Evolutionary conservation across 1,140 invertebrate genomes (phyloP).

Genomic region (Brachionus angularis): DNA sequence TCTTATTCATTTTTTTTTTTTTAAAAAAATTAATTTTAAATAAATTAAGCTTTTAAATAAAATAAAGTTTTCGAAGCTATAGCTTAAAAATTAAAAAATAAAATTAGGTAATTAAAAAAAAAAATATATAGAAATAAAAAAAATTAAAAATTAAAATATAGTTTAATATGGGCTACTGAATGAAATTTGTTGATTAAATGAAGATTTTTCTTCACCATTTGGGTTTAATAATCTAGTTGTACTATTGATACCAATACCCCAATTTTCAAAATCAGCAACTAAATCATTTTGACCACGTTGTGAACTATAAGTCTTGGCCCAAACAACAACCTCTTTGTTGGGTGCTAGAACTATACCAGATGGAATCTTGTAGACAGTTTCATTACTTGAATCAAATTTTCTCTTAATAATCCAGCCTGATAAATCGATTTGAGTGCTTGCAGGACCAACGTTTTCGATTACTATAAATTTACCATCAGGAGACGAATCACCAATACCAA

Average conservation of each 20-base stretch:
- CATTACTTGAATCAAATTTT: conserved; percentile 16
- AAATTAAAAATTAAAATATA: background rate
- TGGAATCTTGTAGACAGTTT: conserved; percentile 13
- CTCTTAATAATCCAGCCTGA: conserved; percentile 4
- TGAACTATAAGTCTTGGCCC: conserved; percentile 7
- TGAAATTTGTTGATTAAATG: conserved; percentile 36
- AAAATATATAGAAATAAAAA: no score
- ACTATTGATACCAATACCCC: conserved; percentile 40
- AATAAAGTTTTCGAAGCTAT: no score
- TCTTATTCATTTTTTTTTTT: no score
- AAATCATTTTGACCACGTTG: background rate
- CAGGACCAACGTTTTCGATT: conserved; percentile 18
- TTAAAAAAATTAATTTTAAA: no score
- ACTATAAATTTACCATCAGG: conserved; percentile 30
- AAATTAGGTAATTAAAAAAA: background rate
- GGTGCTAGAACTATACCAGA: background rate
- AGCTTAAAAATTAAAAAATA: no score
- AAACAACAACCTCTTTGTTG: conserved; percentile 13
- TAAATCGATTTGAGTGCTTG: background rate
- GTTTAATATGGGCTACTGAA: conserved; percentile 31
- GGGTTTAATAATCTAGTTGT: background rate
- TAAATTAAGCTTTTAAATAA: no score
- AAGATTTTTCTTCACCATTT: conserved; percentile 40
- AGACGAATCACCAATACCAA: conserved; percentile 30
- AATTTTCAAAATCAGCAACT: conserved; percentile 39